phyloP scores from a whole-genome alignment of 2,888 invertebrate genomes.

The Muschampia plurimacula region DNA sequence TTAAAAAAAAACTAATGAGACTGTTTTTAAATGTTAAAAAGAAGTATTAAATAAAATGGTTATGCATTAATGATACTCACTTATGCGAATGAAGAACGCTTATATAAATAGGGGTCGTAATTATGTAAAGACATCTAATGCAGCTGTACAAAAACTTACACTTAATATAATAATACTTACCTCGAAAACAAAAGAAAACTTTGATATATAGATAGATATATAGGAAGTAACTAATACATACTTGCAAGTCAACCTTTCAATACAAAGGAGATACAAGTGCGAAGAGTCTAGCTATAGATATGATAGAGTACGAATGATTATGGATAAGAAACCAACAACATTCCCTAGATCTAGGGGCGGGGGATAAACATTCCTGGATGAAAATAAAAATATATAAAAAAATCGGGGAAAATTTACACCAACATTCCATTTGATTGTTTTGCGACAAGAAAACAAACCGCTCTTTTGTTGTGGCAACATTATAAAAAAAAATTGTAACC shows the following conservation, averaged over 20 bases:
- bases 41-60: too few species aligned
- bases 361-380: constrained; percentile 87
- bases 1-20: too few species aligned
- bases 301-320: constrained; percentile 70
- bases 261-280: constrained; percentile 76
- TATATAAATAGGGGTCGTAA: too few species aligned
- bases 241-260: constrained; percentile 77
- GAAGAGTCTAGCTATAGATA: constrained; percentile 78
- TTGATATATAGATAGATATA: constrained; percentile 33
- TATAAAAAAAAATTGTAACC: constrained; percentile 35
- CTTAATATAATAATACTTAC: constrained; percentile 60
- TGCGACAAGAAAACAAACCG: constrained; percentile 68
- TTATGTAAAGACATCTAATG: constrained; percentile 37
- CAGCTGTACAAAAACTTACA: constrained; percentile 55
- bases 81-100: too few species aligned
- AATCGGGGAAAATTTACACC: constrained; percentile 84
- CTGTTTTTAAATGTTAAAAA: too few species aligned
- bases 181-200: constrained; percentile 42
- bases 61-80: too few species aligned
- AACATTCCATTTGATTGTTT: constrained; percentile 88
- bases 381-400: constrained; percentile 60
- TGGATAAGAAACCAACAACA: constrained; percentile 70
- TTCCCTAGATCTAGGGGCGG: constrained; percentile 79
- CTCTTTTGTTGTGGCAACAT: constrained; percentile 74
- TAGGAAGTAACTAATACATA: constrained; percentile 54